Evolutionary conservation across 2,888 invertebrate species (phyloP), one percentile per base, ranked within the genome.

Genomic region (Protodeltote pygarga): DNA sequence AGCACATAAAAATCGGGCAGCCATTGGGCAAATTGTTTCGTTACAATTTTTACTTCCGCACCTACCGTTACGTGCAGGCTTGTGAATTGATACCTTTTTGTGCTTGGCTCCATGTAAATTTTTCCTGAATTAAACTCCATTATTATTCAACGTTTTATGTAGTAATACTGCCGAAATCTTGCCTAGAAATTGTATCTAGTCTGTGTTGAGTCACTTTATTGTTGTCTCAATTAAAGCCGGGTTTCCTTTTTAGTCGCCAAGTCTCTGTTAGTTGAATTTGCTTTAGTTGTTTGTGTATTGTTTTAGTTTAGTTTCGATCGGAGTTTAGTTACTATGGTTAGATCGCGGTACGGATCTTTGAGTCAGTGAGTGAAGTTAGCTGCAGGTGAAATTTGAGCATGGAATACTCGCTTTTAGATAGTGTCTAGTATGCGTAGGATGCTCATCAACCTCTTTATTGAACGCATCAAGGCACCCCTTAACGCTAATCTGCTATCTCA

Each of bases 241-340:
- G 60, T 73, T 76, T 72, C 75, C 74, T 71, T 68, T 77, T 71
- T 66, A 65, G 69, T 47, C 59, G 59, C 48, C 51, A 42, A 21
- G 28, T 48, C n/a, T n/a, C n/a, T n/a, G n/a, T n/a, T n/a, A n/a
- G 55, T 55, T 41, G 28, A 45, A 23, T 50, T 55, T 40, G 38
- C 19, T 40, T 45, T 46, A 24, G 44, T 55, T 67, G 38, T 52
- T 33, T 34, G 27, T n/a, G 37, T 40, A 50, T 44, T 41, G 37
- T 55, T 41, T 51, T 34, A 29, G 32, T 38, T 45, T 37, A 24
- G 29, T 58, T 38, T 25, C 13, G 4, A 21, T 35, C 17, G n/a
- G n/a, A n/a, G n/a, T n/a, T n/a, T n/a, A n/a, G n/a, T n/a, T n/a
- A n/a, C n/a, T n/a, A n/a, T n/a, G n/a, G n/a, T n/a, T n/a, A n/a